These are phyloP conservation scores for Sciurus vulgaris DNA, from an alignment of 2,797 vertebrate genomes.

Conservation along the genomic window DNA sequence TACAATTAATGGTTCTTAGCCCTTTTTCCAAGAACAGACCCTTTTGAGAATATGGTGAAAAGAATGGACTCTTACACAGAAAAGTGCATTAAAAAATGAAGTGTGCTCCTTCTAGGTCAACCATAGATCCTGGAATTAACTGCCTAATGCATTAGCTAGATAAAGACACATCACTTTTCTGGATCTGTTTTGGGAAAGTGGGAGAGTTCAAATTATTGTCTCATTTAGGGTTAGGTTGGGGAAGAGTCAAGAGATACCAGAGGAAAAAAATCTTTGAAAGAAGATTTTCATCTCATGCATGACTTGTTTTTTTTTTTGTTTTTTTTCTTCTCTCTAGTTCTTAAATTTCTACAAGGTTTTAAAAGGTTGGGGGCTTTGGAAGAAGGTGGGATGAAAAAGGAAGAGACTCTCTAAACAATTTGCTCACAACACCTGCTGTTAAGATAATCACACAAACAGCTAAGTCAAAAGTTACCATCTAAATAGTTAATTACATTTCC, in stretches of 20 bases:
- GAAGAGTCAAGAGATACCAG: background rate
- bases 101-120: conserved; percentile 43
- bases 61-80: conserved; percentile 21
- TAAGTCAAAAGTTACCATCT: conserved; percentile 46
- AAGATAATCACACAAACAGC: conserved; percentile 59
- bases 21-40: background rate
- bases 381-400: background rate
- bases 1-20: background rate
- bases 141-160: background rate
- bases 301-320: background rate
- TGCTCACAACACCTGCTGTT: conserved; percentile 55
- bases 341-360: conserved; percentile 48
- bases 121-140: conserved; percentile 7
- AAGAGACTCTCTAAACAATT: conserved; percentile 38
- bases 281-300: background rate
- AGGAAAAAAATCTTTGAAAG: background rate
- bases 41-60: conserved; percentile 57
- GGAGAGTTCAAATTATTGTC: background rate
- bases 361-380: background rate
- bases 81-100: conserved; percentile 66
- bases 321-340: background rate
- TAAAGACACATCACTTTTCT: background rate
- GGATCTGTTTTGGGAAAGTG: background rate
- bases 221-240: background rate
- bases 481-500: conserved; percentile 76